Evolutionary conservation across 30 jellyfish, hydroid and myxozoan genomes (phyloP).

Genomic region (Mastigias papua): DNA sequence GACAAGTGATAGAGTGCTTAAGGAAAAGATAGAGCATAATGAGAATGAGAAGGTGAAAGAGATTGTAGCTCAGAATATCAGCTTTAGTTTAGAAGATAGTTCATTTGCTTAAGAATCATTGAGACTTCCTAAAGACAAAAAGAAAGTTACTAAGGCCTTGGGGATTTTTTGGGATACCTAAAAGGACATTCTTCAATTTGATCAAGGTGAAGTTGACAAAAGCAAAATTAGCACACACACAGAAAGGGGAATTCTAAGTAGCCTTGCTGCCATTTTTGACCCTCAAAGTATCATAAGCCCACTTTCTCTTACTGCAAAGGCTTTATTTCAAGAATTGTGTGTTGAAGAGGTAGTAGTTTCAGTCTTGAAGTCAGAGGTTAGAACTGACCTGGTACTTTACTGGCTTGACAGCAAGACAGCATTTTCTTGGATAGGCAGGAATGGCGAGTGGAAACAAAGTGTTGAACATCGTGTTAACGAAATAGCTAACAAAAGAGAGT

Average conservation of each 20-base stretch:
- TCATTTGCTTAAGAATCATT: no score
- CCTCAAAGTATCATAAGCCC: not conserved
- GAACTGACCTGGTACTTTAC: no score
- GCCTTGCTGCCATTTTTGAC: not conserved
- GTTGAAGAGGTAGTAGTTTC: no score
- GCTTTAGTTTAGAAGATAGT: conserved; percentile 6
- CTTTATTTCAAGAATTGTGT: no score
- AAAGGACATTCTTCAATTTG: no score
- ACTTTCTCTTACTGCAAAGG: no score
- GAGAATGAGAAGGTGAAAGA: conserved; percentile 35
- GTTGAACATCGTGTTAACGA: conserved; percentile 44
- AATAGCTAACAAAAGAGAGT: conserved; percentile 5
- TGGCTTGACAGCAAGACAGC: conserved; percentile 35
- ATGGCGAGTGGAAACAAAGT: conserved; percentile 23
- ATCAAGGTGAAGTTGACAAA: not conserved
- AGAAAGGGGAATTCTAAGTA: not conserved
- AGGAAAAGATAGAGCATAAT: no score
- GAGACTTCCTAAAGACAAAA: no score
- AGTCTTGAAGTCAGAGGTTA: not conserved
- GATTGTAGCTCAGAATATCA: conserved; percentile 33
- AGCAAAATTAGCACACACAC: not conserved
- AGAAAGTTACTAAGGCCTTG: no score
- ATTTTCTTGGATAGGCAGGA: conserved; percentile 22
- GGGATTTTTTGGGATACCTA: no score
- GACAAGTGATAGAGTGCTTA: no score